Evolutionary conservation across 1,140 invertebrate species (phyloP), one percentile per base, ranked within the genome.

Genomic region (Pemphigus obesinymphae): DNA sequence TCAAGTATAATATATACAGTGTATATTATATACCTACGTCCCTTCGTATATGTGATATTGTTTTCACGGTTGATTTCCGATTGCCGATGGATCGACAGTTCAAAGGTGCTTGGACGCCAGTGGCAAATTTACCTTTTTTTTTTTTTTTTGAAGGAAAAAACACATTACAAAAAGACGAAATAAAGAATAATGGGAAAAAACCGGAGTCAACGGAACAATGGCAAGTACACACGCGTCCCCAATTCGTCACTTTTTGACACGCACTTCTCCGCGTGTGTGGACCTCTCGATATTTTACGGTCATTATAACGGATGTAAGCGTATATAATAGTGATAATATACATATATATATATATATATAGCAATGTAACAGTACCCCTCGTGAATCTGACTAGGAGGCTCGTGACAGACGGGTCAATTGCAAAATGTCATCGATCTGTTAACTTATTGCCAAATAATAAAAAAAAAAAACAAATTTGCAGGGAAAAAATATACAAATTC

Each of bases 351-450:
- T n/a, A n/a, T n/a, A n/a, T n/a, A n/a, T n/a, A n/a, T n/a, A n/a
- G n/a, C n/a, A n/a, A n/a, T n/a, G n/a, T 50, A 26, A n/a, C 26
- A 13, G 53, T 23, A 23, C 23, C 11, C 11, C 45, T 17, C 3
- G 15, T 48, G 23, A 58, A 58, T 26, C 26, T 3, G 20, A 55
- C n/a, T 6, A 55, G n/a, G 17, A 20, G 37, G 4, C 37, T 10
- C 4, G 20, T 68, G 63, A 68, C 61, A 66, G 61, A 66, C 66
- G 66, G 37, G 66, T 70, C 66, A 70, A 70, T 70, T 40, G n/a
- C 66, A 1, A 26, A 43, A 70, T 13, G 66, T 70, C 66, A 43
- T 70, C 66, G 66, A 70, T 70, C 66, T 40, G n/a, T 68, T 68
- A 23, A 40, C 4, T 23, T 40, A 31, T n/a, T n/a, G 48, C 3